phyloP scores from a whole-genome alignment of 2,888 invertebrate species.

The Latrodectus elegans region DNA sequence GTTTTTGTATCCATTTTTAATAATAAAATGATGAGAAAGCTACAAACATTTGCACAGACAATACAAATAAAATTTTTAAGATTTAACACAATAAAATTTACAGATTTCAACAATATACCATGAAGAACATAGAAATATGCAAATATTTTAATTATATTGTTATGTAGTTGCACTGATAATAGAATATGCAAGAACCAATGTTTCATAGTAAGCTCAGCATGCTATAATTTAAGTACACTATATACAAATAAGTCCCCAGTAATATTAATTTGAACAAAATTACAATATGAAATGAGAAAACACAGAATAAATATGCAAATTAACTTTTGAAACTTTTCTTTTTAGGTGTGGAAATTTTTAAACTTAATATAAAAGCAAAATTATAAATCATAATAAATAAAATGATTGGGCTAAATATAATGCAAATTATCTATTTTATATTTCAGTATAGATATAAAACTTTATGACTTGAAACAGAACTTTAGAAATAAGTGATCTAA shows the following conservation, averaged over 20 bases:
- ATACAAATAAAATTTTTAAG: not conserved
- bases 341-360: too few relatives aligned
- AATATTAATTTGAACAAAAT: not conserved
- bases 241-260: not conserved
- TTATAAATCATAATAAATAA: too few relatives aligned
- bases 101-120: not conserved
- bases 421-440: too few relatives aligned
- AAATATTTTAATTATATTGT: not conserved
- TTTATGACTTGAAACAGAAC: too few relatives aligned
- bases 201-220: not conserved
- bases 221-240: conserved; percentile 5
- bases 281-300: too few relatives aligned
- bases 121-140: not conserved
- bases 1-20: too few relatives aligned
- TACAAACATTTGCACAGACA: not conserved
- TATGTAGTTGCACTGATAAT: not conserved
- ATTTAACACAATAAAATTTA: conserved; percentile 2
- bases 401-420: too few relatives aligned
- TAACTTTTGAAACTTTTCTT: too few relatives aligned
- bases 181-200: not conserved
- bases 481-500: not conserved
- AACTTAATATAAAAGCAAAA: too few relatives aligned
- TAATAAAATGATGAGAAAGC: too few relatives aligned
- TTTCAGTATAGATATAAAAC: too few relatives aligned
- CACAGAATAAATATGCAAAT: too few relatives aligned